A percentile compares a stretch with the other conserved stretches of the same genome.
These are phyloP conservation scores for Bambusicola thoracicus DNA, from an alignment of 2,113 vertebrate genomes.

Conservation along the genomic window DNA sequence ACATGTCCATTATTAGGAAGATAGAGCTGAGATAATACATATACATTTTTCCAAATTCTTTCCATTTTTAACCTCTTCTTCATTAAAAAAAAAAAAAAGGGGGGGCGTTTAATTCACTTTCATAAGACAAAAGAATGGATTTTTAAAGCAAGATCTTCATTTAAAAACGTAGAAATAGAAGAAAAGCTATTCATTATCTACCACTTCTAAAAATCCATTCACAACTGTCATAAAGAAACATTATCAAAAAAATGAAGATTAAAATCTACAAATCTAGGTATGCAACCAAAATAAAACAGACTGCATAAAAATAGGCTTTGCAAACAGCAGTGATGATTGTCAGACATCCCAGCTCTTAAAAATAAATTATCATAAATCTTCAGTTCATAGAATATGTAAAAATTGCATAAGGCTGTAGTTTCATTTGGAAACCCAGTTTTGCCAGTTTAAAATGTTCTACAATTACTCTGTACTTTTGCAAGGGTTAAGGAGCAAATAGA, in stretches of 20 bases:
- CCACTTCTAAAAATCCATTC: too few species aligned
- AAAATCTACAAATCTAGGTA: neutral
- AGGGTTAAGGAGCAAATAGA: neutral
- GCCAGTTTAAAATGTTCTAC: neutral
- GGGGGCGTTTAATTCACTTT: neutral
- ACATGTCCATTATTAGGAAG: neutral
- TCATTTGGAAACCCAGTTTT: neutral
- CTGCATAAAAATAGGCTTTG: neutral
- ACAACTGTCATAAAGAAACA: neutral
- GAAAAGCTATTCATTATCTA: conserved; percentile 3
- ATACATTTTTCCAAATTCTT: neutral
- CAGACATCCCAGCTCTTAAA: neutral
- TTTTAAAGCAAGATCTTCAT: neutral
- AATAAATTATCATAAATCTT: neutral
- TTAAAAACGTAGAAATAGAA: neutral
- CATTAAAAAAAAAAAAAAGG: neutral
- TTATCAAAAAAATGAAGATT: neutral
- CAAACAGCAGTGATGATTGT: accelerated
- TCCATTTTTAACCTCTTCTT: neutral
- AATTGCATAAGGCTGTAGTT: neutral
- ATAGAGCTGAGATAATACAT: neutral
- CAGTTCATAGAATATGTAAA: neutral
- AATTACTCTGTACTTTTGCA: neutral
- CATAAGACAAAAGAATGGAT: neutral
- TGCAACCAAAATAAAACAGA: neutral